Conservation (phyloP, 1,140 invertebrate genomes). For the Euwallacea fornicatus region DNA sequence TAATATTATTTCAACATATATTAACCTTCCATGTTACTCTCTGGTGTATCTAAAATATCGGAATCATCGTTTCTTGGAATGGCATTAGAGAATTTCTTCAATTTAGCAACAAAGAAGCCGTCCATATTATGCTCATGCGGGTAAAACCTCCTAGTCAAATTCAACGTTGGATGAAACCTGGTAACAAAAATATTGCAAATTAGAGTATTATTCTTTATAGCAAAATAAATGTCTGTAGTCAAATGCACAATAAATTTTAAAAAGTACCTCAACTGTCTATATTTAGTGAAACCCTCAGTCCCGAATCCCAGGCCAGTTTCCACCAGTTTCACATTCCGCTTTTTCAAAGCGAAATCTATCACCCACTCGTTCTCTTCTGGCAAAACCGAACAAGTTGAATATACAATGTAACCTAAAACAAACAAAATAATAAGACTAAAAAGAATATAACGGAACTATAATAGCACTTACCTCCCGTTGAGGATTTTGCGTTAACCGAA, state of each 20-base stretch:
- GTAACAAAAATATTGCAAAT: not conserved
- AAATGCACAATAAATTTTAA: not conserved
- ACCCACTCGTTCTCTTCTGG: constrained; percentile 99
- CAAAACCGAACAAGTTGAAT: constrained; percentile 97
- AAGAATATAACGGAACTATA: not conserved
- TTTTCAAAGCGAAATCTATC: constrained; percentile 93
- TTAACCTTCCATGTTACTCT: too few species aligned
- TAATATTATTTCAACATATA: too few species aligned
- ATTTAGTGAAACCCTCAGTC: constrained; percentile 90
- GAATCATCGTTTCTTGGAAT: constrained; percentile 57
- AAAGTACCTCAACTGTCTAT: constrained; percentile 60
- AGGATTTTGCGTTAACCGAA: constrained; percentile 88
- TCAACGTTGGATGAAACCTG: constrained; percentile 92
- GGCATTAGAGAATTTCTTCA: constrained; percentile 93
- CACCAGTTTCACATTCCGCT: constrained; percentile 91
- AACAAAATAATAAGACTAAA: not conserved
- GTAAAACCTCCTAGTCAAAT: constrained; percentile 89
- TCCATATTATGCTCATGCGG: constrained; percentile 99
- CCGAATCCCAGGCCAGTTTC: constrained; percentile 95
- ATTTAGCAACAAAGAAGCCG: constrained; percentile 98
- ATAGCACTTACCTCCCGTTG: constrained; percentile 70
- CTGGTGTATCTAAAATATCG: constrained; percentile 31
- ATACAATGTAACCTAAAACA: constrained; percentile 75
- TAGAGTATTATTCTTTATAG: not conserved
- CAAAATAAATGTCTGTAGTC: too few species aligned